phyloP scores from a whole-genome alignment of 1,140 invertebrate species.

The Lepidostoma basale region DNA sequence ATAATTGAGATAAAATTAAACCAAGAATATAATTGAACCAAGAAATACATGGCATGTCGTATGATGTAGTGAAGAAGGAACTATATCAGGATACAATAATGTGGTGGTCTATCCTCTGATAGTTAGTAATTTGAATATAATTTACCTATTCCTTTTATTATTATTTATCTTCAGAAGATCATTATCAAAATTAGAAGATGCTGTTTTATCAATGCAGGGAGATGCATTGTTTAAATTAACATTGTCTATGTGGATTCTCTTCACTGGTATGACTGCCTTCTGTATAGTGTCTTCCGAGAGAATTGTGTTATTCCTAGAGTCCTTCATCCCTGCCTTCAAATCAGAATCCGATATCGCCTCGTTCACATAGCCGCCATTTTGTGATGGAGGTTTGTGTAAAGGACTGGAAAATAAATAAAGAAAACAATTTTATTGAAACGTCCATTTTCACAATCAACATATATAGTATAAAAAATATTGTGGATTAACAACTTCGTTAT shows the following conservation, averaged over 20 bases:
- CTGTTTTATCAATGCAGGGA: slow-evolving; percentile 38
- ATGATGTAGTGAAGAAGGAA: no score
- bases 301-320: slow-evolving; percentile 39
- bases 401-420: slow-evolving; percentile 56
- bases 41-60: no score
- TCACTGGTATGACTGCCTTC: slow-evolving; percentile 46
- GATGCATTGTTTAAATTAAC: slow-evolving; percentile 45
- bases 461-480: no score
- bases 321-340: slow-evolving; percentile 47
- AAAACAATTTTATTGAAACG: not conserved
- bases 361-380: slow-evolving; percentile 76
- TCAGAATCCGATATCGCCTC: slow-evolving; percentile 69
- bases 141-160: slow-evolving; percentile 52
- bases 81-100: no score
- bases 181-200: slow-evolving; percentile 48
- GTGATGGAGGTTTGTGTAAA: slow-evolving; percentile 66
- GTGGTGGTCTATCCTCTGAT: no score
- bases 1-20: no score
- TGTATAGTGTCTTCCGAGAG: slow-evolving; percentile 47
- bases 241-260: slow-evolving; percentile 46
- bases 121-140: no score
- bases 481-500: no score
- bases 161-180: slow-evolving; percentile 54
- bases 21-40: no score
- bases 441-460: no score